phyloP scores from a whole-genome alignment of 2,113 vertebrate genomes.

The Psophia crepitans region DNA sequence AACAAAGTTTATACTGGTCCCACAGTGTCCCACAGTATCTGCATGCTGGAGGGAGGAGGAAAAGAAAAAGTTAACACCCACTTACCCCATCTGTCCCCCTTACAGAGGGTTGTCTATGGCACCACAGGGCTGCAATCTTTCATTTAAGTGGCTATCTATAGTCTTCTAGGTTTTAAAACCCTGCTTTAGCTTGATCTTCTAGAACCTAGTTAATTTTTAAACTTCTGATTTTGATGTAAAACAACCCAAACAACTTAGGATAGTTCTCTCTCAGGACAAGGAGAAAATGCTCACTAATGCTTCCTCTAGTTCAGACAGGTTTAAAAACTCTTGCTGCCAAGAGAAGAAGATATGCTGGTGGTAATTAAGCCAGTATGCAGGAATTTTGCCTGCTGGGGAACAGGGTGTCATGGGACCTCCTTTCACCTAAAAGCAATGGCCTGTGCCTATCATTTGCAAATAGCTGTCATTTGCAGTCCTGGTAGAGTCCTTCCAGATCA shows the following conservation, averaged over 20 bases:
- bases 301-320: not conserved
- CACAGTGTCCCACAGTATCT: conserved; percentile 86
- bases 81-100: not conserved
- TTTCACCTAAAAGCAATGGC: not conserved
- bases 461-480: not conserved
- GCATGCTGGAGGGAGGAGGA: conserved; percentile 79
- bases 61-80: conserved; percentile 3
- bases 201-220: not conserved
- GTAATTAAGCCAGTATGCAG: not conserved
- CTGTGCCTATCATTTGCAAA: too few relatives aligned
- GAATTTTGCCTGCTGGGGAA: not conserved
- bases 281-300: not conserved
- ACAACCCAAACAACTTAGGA: not conserved
- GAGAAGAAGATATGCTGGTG: not conserved
- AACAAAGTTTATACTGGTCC: conserved; percentile 92
- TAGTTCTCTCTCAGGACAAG: not conserved
- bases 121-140: not conserved
- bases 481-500: not conserved
- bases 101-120: not conserved
- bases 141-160: not conserved
- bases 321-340: not conserved
- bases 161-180: not conserved
- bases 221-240: not conserved
- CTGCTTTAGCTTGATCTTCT: not conserved
- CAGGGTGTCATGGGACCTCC: not conserved